Evolutionary conservation across 2,888 invertebrate species (phyloP).

Genomic region (Leptura quadrifasciata): DNA sequence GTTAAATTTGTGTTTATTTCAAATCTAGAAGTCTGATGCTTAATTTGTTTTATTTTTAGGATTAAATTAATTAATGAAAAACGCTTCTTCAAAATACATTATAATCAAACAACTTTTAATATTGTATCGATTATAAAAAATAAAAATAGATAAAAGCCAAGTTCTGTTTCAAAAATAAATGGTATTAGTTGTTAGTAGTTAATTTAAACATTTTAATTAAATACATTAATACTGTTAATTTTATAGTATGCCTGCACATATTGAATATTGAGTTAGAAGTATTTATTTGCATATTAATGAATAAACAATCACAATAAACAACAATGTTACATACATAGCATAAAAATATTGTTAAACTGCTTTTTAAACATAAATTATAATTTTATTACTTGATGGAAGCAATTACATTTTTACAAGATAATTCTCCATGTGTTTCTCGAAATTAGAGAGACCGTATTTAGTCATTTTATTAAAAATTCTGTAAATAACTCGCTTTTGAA

Average conservation of each 20-base stretch:
- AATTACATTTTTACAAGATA: too few relatives aligned
- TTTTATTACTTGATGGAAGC: too few relatives aligned
- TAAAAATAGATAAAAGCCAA: background rate
- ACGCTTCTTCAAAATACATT: too few relatives aligned
- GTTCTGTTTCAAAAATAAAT: background rate
- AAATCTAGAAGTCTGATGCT: too few relatives aligned
- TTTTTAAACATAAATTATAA: background rate
- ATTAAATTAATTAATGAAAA: background rate
- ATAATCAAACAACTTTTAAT: background rate
- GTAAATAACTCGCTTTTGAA: too few relatives aligned
- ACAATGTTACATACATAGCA: background rate
- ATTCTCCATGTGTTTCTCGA: too few relatives aligned
- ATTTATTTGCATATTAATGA: slow-evolving; percentile 3
- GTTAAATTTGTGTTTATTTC: too few relatives aligned
- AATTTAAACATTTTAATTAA: background rate
- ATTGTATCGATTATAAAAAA: background rate
- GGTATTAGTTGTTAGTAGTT: background rate
- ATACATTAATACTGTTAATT: background rate
- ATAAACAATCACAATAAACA: background rate
- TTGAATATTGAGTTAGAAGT: background rate
- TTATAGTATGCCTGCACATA: too few relatives aligned
- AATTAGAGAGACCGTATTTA: too few relatives aligned
- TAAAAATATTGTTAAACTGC: background rate
- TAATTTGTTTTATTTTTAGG: background rate
- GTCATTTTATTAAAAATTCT: too few relatives aligned